Percentiles rank a stretch among this genome's conserved stretches.
phyloP scores from a whole-genome alignment of 2,888 invertebrate species.

The Drosophila silvestris region DNA sequence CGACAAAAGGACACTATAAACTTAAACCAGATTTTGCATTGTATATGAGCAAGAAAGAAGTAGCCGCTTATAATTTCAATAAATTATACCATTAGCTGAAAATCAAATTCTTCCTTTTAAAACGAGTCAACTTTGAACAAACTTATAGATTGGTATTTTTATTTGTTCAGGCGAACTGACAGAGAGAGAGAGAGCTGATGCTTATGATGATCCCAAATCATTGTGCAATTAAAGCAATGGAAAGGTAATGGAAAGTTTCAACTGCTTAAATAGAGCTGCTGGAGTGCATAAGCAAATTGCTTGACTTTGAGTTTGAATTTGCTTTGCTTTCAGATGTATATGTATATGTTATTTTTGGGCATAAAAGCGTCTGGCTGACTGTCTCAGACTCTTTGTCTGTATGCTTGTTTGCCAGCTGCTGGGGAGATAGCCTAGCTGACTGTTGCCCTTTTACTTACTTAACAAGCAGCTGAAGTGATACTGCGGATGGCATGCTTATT shows the following conservation, averaged over 20 bases:
- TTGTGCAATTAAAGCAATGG: neutral
- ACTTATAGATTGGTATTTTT: neutral
- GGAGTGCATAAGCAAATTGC: neutral
- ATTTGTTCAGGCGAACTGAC: neutral
- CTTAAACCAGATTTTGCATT: neutral
- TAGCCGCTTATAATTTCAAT: neutral
- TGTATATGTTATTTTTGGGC: neutral
- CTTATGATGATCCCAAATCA: no score
- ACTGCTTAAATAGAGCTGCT: neutral
- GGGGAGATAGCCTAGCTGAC: slow-evolving; percentile 25
- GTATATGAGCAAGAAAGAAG: neutral
- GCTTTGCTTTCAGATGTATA: neutral
- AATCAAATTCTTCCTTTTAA: neutral
- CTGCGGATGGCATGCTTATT: slow-evolving; percentile 21
- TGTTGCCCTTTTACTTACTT: slow-evolving; percentile 20
- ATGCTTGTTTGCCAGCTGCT: slow-evolving; percentile 1
- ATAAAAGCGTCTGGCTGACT: neutral
- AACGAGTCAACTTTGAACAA: neutral
- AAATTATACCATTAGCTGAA: neutral
- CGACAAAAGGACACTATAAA: neutral
- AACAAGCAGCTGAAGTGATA: slow-evolving; percentile 21
- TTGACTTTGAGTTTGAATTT: neutral
- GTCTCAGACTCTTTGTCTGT: neutral
- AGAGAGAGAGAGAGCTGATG: neutral
- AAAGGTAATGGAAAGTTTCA: neutral